phyloP scores from a whole-genome alignment of 1,140 invertebrate species.

The Lasioglossum baleicum region DNA sequence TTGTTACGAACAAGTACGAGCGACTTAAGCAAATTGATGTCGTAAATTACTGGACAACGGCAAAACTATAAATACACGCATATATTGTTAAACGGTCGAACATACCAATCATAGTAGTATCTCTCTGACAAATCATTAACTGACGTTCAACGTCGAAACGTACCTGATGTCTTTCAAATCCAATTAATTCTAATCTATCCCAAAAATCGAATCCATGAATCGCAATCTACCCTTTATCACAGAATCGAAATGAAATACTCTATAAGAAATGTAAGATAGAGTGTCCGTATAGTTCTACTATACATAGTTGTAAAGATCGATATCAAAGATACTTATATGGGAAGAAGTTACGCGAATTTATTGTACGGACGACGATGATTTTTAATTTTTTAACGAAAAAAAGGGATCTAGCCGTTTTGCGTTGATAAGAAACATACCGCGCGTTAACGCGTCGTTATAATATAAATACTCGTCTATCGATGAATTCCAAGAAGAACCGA shows the following conservation, averaged over 20 bases:
- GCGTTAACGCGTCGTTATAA: not conserved
- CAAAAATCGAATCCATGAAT: conserved; percentile 16
- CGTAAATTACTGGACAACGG: conserved; percentile 52
- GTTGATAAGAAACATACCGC: not conserved
- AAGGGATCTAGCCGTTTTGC: not conserved
- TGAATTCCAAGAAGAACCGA: conserved; percentile 11
- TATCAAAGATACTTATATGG: conserved; percentile 13
- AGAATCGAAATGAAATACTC: conserved; percentile 22
- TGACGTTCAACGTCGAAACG: conserved; percentile 54
- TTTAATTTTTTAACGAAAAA: not conserved
- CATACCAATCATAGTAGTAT: conserved; percentile 42
- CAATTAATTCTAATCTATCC: conserved; percentile 37
- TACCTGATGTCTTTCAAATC: conserved; percentile 64
- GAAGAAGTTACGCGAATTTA: conserved; percentile 12
- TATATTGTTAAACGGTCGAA: conserved; percentile 41
- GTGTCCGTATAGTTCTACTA: conserved; percentile 13
- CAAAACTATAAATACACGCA: conserved; percentile 25
- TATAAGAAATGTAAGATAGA: conserved; percentile 18
- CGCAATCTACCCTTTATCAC: conserved; percentile 14
- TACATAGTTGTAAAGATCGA: conserved; percentile 2
- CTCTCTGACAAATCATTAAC: conserved; percentile 47
- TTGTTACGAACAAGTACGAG: conserved; percentile 40
- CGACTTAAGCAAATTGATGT: conserved; percentile 3
- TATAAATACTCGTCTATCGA: not conserved
- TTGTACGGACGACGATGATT: conserved; percentile 3